Conservation (phyloP, 2,797 vertebrate genomes). For the Trachurus trachurus region DNA sequence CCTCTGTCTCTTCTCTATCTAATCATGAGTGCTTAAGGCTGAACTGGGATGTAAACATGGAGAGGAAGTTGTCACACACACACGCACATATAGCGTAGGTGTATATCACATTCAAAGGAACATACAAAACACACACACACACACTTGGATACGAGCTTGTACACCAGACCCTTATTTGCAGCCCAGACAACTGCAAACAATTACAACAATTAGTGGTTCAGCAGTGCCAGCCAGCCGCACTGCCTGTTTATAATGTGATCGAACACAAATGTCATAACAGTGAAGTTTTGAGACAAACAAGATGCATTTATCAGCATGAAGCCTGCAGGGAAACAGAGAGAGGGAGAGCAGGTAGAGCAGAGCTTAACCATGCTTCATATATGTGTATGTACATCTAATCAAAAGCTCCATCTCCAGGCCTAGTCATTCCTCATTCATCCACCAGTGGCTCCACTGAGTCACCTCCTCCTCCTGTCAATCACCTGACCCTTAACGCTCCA, state of each 20-base stretch:
- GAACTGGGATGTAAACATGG: conserved; percentile 93
- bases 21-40: conserved; percentile 92
- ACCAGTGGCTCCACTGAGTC: background rate
- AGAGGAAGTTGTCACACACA: conserved; percentile 88
- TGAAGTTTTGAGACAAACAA: conserved; percentile 96
- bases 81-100: background rate
- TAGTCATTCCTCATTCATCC: background rate
- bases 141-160: conserved; percentile 6
- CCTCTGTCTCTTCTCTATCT: conserved; percentile 89
- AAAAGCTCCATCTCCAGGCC: background rate
- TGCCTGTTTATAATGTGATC: conserved; percentile 96
- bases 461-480: background rate
- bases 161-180: conserved; percentile 73
- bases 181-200: conserved; percentile 96
- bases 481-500: background rate
- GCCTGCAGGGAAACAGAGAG: conserved; percentile 76
- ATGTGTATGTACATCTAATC: background rate
- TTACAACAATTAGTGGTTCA: conserved; percentile 96
- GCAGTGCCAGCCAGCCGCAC: conserved; percentile 92
- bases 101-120: conserved; percentile 17
- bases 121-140: background rate
- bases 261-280: conserved; percentile 97
- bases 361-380: too few relatives aligned
- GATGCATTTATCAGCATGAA: conserved; percentile 92
- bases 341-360: background rate